phyloP scores from a whole-genome alignment of 2,888 invertebrate genomes.

The Andrena fulva region DNA sequence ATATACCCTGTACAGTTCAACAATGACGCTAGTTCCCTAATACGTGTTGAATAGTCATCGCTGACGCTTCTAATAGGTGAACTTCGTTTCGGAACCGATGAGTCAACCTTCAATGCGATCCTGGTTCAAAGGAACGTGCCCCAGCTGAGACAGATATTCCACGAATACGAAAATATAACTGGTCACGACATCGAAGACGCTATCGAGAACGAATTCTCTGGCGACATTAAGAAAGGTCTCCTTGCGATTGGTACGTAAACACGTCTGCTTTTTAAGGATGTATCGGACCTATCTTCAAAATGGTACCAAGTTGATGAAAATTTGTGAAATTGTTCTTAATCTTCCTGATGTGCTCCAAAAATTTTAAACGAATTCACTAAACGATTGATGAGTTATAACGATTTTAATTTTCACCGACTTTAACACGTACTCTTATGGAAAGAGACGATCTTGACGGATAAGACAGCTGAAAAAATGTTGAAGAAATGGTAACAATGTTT shows the following conservation, averaged over 20 bases:
- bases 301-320: too few relatives aligned
- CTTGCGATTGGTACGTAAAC: conserved; percentile 88
- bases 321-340: too few relatives aligned
- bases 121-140: conserved; percentile 92
- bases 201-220: conserved; percentile 93
- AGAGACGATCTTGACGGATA: too few relatives aligned
- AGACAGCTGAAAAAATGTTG: too few relatives aligned
- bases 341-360: too few relatives aligned
- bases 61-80: conserved; percentile 84
- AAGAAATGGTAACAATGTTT: too few relatives aligned
- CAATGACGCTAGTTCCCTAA: background rate
- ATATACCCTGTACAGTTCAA: conserved; percentile 41
- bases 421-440: too few relatives aligned
- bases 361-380: too few relatives aligned
- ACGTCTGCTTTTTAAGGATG: background rate
- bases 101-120: conserved; percentile 93
- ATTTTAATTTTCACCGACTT: too few relatives aligned
- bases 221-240: conserved; percentile 92
- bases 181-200: conserved; percentile 93
- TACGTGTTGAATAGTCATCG: background rate
- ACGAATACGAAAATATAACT: conserved; percentile 91
- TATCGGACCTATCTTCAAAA: too few relatives aligned
- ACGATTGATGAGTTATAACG: too few relatives aligned
- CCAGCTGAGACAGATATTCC: conserved; percentile 87
- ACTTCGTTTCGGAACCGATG: conserved; percentile 91